phyloP scores from a whole-genome alignment of 1,140 invertebrate species.

The Drosophila bocki region DNA sequence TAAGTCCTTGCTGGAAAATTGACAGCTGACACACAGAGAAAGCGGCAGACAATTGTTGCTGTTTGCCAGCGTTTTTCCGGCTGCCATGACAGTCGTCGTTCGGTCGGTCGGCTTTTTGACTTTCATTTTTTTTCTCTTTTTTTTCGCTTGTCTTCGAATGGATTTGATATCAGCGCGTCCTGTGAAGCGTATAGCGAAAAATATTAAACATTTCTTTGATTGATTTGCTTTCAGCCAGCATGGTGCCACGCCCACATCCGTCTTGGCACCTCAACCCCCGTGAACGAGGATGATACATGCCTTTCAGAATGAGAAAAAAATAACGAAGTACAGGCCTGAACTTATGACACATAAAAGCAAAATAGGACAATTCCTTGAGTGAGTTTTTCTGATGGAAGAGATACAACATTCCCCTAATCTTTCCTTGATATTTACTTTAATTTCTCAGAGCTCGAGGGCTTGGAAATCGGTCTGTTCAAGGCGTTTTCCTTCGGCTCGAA shows the following conservation, averaged over 20 bases:
- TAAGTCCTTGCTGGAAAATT: conserved; percentile 35
- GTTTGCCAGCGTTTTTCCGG: conserved; percentile 32
- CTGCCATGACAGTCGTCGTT: conserved; percentile 41
- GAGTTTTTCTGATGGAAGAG: background rate
- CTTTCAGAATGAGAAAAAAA: background rate
- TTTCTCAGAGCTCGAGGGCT: conserved; percentile 15
- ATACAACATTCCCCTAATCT: background rate
- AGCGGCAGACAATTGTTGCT: conserved; percentile 44
- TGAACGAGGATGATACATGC: conserved; percentile 1
- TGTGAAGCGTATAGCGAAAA: conserved; percentile 65
- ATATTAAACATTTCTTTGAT: conserved; percentile 72
- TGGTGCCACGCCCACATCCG: conserved; percentile 20
- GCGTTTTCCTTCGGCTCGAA: background rate
- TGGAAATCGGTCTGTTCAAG: conserved; percentile 20
- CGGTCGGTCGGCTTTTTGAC: conserved; percentile 23
- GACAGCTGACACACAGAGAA: conserved; percentile 42
- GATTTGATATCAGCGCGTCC: conserved; percentile 44
- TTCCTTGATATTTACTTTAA: conserved; percentile 17
- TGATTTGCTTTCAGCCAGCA: conserved; percentile 52
- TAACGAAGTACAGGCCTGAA: background rate
- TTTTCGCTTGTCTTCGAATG: conserved; percentile 13
- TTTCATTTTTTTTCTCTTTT: conserved; percentile 29
- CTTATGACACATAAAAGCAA: conserved; percentile 3
- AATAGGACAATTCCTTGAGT: background rate
- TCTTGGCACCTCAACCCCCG: background rate